Base-by-base conservation (phyloP, 2,797 vertebrate species). In the Rousettus madagascariensis region DNA sequence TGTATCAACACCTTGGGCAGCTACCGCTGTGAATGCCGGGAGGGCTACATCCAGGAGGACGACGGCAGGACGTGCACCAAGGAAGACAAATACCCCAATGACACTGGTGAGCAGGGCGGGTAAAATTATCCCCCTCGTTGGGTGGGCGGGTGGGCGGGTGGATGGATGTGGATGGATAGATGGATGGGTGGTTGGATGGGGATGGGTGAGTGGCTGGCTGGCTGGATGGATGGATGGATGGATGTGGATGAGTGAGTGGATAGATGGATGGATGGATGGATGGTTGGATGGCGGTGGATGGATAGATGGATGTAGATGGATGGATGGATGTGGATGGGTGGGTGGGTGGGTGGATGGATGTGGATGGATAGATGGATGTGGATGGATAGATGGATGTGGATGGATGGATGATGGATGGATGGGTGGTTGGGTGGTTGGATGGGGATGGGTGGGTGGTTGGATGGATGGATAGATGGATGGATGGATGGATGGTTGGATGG, bases 1-100 rank as follows among this genome's bases (percentile, higher is more conserved):
- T 99, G 99, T 86, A 22, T 99, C 97, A 99, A 99, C 98, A 98
- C 99, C 0, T 33, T 98, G 59, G 99, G 99, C 97, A 99, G 99
- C 98, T 99, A 99, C 98, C 99, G 98, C 98, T 99, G 99, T 0
- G 99, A 99, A 92, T 99, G 99, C 95, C 98, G 98, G 1, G 99
- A 98, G 66, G 99, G 99, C 79, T 99, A 98, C 43, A 97, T 98
- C 97, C 98, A 98, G 95, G 99, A 99, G 96, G 99, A 99, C 11
- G 99, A 99, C 0, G 99, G 99, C 79, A 99, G 97, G 98, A 99
- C 99, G 0, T 99, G 99, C 98, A 99, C 98, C 97, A 99, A 98
- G 97, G 99, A 99, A 90, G 99, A 99, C 95, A 99, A 98, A 98
- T 99, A 99, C 99, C 98, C 97, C 88, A 98, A 96, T 5, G 74